Conservation (phyloP, 2,797 vertebrate species). For the Adrianichthys oophorus region DNA sequence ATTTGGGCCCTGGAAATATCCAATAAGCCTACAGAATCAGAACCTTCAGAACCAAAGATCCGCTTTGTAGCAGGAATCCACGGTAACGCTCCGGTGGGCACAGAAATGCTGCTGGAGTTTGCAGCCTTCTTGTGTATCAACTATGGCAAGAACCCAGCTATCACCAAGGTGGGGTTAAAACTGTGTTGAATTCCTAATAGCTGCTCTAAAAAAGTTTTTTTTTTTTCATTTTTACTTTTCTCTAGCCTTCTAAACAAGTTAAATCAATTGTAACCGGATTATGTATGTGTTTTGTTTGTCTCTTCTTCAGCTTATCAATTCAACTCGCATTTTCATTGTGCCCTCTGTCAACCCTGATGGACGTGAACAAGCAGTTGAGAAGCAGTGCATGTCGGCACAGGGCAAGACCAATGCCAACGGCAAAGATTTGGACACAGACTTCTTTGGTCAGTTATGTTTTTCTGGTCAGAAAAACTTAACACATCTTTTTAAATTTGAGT, state of each 20-base stretch:
- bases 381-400: constrained; percentile 82
- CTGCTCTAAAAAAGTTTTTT: too few relatives aligned
- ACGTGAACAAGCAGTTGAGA: constrained; percentile 86
- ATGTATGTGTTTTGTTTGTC: constrained; percentile 1
- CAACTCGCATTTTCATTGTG: constrained; percentile 91
- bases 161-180: constrained; percentile 85
- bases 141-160: constrained; percentile 89
- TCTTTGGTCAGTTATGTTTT: constrained; percentile 82
- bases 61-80: constrained; percentile 94
- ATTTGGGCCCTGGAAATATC: constrained; percentile 97
- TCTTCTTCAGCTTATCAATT: constrained; percentile 85
- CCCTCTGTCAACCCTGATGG: constrained; percentile 96
- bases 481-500: not conserved
- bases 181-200: not conserved
- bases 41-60: constrained; percentile 92
- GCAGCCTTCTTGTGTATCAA: constrained; percentile 92
- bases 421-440: constrained; percentile 93
- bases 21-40: constrained; percentile 85
- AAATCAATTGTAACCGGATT: not conserved
- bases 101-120: constrained; percentile 92
- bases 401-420: constrained; percentile 83
- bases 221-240: too few relatives aligned
- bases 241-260: not conserved
- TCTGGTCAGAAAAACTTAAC: constrained; percentile 1
- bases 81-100: constrained; percentile 93